Evolutionary conservation across 2,113 vertebrate genomes (phyloP), one percentile per base, ranked within the genome.

Genomic region (Eptatretus burgeri): DNA sequence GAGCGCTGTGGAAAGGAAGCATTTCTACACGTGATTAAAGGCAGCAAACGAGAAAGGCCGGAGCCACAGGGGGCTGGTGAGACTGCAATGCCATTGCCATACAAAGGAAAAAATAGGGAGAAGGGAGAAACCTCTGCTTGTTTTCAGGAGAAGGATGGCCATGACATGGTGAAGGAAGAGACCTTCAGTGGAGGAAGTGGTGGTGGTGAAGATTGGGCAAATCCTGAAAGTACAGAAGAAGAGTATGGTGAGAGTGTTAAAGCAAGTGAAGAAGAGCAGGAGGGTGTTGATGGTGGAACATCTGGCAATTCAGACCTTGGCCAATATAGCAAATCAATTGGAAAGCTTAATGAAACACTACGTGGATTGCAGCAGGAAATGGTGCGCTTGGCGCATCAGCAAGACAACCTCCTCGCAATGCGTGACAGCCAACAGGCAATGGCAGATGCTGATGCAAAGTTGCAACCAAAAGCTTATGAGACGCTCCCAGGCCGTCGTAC

Each of bases 361-460:
- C 81, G 81, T 67, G 83, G 88, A 64, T 76, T 98, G 20, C 89
- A 96, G 68, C 78, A 80, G 18, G 91, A 98, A 76, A 98, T 98
- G 89, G 87, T 93, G 56, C 79, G 91, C 49, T 68, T 98, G 0
- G 82, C 91, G 51, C 82, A 91, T 69, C 91, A 96, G 71, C 91
- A 98, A 73, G 89, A 93, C 65, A 79, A 89, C 70, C 77, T 98
- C 68, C 89, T 98, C 85, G 82, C 88, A 69, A 94, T 93, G 89
- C 77, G 89, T 63, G 89, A 87, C 70, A 60, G 51, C 18, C 80
- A 94, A 18, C 87, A 91, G 70, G 72, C 84, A 1, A 93, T 87
- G 89, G 81, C 84, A 62, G 81, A 85, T 65, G 79, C 82, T 63
- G 78, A 83, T 19, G 73, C 80, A 11, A 78, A 78, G 27, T 81